Evolutionary conservation across 2,113 vertebrate species (phyloP).

Genomic region (Chaenocephalus aceratus): DNA sequence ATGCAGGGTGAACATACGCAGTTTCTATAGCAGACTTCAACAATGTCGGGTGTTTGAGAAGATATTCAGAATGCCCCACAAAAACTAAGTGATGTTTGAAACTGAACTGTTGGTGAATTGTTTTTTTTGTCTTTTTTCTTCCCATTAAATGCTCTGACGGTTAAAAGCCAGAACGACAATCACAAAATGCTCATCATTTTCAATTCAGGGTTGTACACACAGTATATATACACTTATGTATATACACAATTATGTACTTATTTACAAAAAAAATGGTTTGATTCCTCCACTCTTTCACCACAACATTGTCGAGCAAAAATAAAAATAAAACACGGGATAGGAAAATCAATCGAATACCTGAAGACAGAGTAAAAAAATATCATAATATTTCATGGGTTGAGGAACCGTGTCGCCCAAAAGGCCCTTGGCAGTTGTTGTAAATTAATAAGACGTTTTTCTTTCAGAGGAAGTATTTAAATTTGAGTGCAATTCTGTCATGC

Average conservation of each 20-base stretch:
- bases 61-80: conserved; percentile 28
- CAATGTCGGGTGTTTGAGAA: conserved; percentile 21
- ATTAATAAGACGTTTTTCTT: conserved; percentile 46
- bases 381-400: conserved; percentile 59
- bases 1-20: conserved; percentile 32
- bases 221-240: conserved; percentile 55
- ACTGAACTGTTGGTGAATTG: conserved; percentile 2
- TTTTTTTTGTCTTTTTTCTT: conserved; percentile 18
- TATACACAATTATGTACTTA: conserved; percentile 74
- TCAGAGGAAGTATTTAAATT: conserved; percentile 55
- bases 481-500: conserved; percentile 71
- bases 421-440: conserved; percentile 74
- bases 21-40: conserved; percentile 7
- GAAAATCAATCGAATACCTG: conserved; percentile 70
- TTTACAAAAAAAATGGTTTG: conserved; percentile 58
- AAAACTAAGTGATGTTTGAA: conserved; percentile 32
- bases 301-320: conserved; percentile 34
- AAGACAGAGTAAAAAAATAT: conserved; percentile 80
- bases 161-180: conserved; percentile 65
- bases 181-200: conserved; percentile 67
- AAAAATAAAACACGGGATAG: conserved; percentile 31
- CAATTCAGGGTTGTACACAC: conserved; percentile 64
- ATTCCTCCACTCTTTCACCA: conserved; percentile 40
- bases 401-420: conserved; percentile 64
- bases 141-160: conserved; percentile 47